phyloP scores from a whole-genome alignment of 2,113 vertebrate genomes.

The Neotoma lepida region DNA sequence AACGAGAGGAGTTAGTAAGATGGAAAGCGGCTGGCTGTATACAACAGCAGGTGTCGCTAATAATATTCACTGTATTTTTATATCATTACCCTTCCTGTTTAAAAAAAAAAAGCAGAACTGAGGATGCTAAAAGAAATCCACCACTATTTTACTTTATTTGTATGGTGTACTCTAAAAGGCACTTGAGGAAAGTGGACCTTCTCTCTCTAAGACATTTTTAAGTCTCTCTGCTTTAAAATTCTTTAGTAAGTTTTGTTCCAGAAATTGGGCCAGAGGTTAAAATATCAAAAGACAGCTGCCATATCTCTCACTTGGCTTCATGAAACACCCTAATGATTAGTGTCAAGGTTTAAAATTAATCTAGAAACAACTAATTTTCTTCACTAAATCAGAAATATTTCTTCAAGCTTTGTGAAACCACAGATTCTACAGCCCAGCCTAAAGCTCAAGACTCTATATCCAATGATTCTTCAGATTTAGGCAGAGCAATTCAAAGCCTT shows the following conservation, averaged over 20 bases:
- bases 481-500: conserved; percentile 37
- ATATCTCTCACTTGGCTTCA: conserved; percentile 51
- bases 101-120: neutral
- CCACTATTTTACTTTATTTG: conserved; percentile 32
- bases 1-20: conserved; percentile 65
- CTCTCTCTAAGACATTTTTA: conserved; percentile 1
- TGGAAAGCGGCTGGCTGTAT: neutral
- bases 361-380: conserved; percentile 36
- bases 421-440: conserved; percentile 51
- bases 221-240: conserved; percentile 56
- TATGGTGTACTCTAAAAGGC: conserved; percentile 14
- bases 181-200: neutral
- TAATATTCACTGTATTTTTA: neutral
- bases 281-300: neutral
- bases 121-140: conserved; percentile 34
- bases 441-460: conserved; percentile 15
- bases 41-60: conserved; percentile 21
- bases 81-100: conserved; percentile 30
- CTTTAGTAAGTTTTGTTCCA: conserved; percentile 47
- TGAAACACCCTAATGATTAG: conserved; percentile 39
- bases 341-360: conserved; percentile 44
- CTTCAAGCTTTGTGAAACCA: conserved; percentile 40
- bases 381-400: conserved; percentile 50
- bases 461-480: conserved; percentile 46
- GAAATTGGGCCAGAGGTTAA: conserved; percentile 18